A percentile compares a stretch with the other conserved stretches of the same genome.
phyloP scores from a whole-genome alignment of 2,888 invertebrate genomes.

The Eupsilia transversa region DNA sequence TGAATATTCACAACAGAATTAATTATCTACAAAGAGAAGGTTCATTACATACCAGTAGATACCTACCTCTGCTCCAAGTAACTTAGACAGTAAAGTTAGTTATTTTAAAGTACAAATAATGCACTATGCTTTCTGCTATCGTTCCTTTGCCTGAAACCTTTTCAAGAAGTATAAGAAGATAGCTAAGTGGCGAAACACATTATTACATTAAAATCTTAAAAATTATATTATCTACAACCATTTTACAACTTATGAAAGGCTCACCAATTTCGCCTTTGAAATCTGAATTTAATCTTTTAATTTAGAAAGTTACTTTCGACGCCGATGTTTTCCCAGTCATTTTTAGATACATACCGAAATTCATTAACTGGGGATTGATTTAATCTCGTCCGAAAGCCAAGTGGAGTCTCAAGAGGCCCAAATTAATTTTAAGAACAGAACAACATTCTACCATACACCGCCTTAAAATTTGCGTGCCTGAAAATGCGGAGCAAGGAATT shows the following conservation, averaged over 20 bases:
- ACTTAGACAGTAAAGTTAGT: neutral
- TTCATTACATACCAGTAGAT: neutral
- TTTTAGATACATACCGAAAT: constrained; percentile 78
- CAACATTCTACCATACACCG: constrained; percentile 71
- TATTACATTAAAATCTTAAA: too few relatives aligned
- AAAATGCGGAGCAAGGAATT: constrained; percentile 50
- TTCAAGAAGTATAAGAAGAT: neutral
- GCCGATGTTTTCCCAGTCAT: constrained; percentile 63
- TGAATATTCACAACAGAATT: constrained; percentile 57
- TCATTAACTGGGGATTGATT: constrained; percentile 85
- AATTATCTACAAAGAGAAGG: constrained; percentile 10
- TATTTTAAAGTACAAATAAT: constrained; percentile 2
- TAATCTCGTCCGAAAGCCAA: constrained; percentile 82
- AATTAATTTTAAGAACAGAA: constrained; percentile 89
- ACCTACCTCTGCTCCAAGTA: neutral
- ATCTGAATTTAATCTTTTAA: constrained; percentile 60
- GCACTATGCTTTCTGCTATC: neutral
- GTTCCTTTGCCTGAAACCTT: neutral
- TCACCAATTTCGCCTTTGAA: constrained; percentile 36
- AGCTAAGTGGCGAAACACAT: too few relatives aligned
- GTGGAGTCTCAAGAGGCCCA: constrained; percentile 85
- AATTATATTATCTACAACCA: constrained; percentile 4
- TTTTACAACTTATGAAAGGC: constrained; percentile 28
- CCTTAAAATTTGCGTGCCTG: constrained; percentile 31
- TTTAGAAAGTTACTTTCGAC: constrained; percentile 53